These are phyloP conservation scores for Fulmarus glacialis DNA, from an alignment of 2,113 vertebrate species.

Conservation along the genomic window DNA sequence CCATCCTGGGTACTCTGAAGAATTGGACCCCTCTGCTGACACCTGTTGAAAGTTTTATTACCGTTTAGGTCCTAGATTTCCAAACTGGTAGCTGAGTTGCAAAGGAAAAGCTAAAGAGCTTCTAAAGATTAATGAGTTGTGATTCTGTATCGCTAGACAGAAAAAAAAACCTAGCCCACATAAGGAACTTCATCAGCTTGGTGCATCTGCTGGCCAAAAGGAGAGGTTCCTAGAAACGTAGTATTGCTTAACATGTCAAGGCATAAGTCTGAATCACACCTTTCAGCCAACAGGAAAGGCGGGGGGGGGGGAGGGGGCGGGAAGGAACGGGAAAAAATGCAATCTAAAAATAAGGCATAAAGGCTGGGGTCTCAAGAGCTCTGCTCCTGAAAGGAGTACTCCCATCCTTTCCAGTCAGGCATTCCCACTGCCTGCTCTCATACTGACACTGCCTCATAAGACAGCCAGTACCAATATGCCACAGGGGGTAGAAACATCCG, in stretches of 20 bases:
- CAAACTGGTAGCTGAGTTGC: background rate
- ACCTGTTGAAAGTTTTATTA: background rate
- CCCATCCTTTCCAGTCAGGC: background rate
- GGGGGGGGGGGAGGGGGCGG: accelerated
- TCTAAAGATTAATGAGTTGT: background rate
- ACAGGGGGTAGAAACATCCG: background rate
- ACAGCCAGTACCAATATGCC: background rate
- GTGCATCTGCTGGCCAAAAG: background rate
- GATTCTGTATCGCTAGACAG: background rate
- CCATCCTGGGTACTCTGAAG: background rate
- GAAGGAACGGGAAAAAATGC: too few relatives aligned
- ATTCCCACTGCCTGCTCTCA: background rate
- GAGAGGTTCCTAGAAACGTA: background rate
- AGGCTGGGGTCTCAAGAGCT: background rate
- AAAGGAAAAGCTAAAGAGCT: background rate
- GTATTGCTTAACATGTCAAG: background rate
- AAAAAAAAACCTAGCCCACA: background rate
- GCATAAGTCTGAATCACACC: background rate
- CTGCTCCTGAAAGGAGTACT: background rate
- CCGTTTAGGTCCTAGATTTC: background rate
- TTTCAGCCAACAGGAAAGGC: background rate
- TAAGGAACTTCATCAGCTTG: background rate
- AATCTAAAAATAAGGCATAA: background rate
- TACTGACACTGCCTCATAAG: background rate
- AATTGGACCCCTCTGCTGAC: background rate